A percentile compares a stretch with the other conserved stretches of the same genome.
These are phyloP conservation scores for Latrodectus hesperus DNA, from an alignment of 2,888 invertebrate species.

Conservation along the genomic window DNA sequence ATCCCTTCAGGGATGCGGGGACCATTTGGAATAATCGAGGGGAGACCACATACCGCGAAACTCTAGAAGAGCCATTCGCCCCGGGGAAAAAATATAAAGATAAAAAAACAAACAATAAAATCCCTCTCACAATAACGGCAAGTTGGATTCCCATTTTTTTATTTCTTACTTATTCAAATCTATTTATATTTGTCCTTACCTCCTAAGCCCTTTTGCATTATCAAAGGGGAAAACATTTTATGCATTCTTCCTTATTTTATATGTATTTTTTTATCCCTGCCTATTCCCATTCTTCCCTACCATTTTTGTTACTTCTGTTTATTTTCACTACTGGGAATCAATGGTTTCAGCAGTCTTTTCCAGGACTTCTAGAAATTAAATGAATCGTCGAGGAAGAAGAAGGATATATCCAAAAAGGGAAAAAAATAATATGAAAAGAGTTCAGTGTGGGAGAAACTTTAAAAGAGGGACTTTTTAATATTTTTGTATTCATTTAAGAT, in stretches of 20 bases:
- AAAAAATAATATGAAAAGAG: constrained; percentile 16
- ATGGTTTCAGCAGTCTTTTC: constrained; percentile 52
- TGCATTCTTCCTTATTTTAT: constrained; percentile 14
- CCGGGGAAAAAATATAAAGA: background rate
- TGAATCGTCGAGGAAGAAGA: constrained; percentile 42
- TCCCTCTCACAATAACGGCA: constrained; percentile 24
- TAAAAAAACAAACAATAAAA: constrained; percentile 36
- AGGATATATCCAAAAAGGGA: constrained; percentile 9
- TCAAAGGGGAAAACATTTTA: constrained; percentile 41
- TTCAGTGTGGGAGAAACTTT: background rate
- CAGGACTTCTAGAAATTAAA: constrained; percentile 53
- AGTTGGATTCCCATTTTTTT: constrained; percentile 15
- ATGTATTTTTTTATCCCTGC: constrained; percentile 3
- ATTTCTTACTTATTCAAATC: constrained; percentile 53
- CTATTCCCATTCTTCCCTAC: background rate
- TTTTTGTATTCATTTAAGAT: background rate
- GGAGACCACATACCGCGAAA: constrained; percentile 45
- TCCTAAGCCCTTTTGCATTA: constrained; percentile 31
- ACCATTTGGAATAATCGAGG: constrained; percentile 7
- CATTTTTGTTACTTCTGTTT: constrained; percentile 30
- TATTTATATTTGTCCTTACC: constrained; percentile 60
- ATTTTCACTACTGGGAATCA: constrained; percentile 36
- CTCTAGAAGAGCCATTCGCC: constrained; percentile 31
- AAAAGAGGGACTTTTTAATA: background rate
- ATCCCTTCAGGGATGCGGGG: constrained; percentile 1